Evolutionary conservation across 2,797 vertebrate genomes (phyloP).

Genomic region (Tenualosa ilisha): DNA sequence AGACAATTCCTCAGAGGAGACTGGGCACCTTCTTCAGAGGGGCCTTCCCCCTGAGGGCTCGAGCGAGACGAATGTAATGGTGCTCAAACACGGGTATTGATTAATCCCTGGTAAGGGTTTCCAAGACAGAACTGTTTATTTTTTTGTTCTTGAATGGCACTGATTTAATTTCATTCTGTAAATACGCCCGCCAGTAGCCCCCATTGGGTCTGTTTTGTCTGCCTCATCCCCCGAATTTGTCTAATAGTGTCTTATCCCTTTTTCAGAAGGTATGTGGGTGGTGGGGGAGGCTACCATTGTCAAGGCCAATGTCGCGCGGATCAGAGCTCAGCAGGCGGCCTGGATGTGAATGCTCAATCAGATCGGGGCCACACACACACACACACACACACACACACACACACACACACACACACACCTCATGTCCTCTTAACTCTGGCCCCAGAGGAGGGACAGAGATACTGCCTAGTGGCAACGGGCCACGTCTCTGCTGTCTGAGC

Average conservation of each 20-base stretch:
- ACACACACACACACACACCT: conserved; percentile 6
- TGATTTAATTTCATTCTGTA: background rate
- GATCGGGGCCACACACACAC: background rate
- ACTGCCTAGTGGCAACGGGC: background rate
- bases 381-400: background rate
- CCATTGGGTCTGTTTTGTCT: background rate
- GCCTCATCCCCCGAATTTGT: background rate
- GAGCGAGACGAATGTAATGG: background rate
- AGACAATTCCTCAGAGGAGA: background rate
- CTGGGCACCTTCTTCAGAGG: background rate
- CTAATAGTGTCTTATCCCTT: background rate
- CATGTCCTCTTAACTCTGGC: background rate
- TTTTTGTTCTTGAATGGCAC: background rate
- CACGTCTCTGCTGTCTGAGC: background rate
- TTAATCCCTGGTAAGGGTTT: background rate
- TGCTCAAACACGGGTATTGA: background rate
- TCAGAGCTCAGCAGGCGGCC: background rate
- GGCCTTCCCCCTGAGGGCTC: background rate
- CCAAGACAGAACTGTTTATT: background rate
- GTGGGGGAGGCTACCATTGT: background rate
- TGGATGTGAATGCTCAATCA: conserved; percentile 2
- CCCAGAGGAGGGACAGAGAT: background rate
- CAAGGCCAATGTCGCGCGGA: background rate
- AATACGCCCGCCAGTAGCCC: background rate
- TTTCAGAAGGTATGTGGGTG: background rate